Base-by-base conservation (phyloP, 37 sponge, comb jelly and placozoan genomes). In the Ianthella basta region DNA sequence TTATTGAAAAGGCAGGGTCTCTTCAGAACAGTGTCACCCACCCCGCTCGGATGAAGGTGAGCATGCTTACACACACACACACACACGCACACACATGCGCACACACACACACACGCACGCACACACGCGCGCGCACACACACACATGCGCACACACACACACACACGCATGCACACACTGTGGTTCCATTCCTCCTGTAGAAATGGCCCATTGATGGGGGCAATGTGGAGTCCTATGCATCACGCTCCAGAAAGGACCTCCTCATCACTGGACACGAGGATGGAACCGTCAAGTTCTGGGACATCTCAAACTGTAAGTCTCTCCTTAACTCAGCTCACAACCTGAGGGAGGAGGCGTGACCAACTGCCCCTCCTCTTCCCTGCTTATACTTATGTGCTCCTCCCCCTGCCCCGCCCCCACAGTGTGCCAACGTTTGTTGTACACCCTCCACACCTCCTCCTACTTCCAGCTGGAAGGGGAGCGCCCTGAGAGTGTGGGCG, bases 261-360 rank as follows among this genome's bases (percentile, higher is more conserved):
- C 80, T 92, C 32, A 32, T 78, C 30, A 82, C 54, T 55, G 91
- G 97, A 20, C 98, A 97, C 67, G 96, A 97, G 83, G 94, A 97
- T 88, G 98, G 98, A n/a, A 88, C 89, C 15, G 84, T 97, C 57
- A 92, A 92, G 55, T 95, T 97, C 85, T 97, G 98, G 98, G 98
- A 97, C 80, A 94, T 94, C 60, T 84, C 72, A n/a, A 55, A 78
- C 30, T 23, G 94, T 94, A 80, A 82, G 94, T 75, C 16, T 18
- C 38, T 34, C 37, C 18, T 32, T 32, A 34, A 0, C 1, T 16
- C 70, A 44, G 50, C 50, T 10, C 8, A 44, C 50, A 44, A 38
- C 13, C 16, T 25, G 39, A 37, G 35, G 39, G 41, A 27, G 50
- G 25, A 41, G 39, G 54, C 41, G 30, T 14, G 13, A 35, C 68